phyloP scores from a whole-genome alignment of 2,888 invertebrate genomes.

The Cantharis nigra region DNA sequence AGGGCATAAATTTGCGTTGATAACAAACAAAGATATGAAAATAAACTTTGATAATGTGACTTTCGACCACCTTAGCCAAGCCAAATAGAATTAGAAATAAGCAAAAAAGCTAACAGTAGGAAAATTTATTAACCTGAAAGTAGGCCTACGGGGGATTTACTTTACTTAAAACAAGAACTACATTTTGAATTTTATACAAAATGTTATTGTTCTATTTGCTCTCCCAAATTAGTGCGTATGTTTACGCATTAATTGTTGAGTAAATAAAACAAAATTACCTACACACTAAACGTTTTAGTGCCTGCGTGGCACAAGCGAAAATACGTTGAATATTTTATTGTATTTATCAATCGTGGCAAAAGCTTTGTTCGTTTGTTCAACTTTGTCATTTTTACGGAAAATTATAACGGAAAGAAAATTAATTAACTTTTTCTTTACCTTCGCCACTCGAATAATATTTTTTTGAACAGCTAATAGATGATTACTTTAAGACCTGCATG shows the following conservation, averaged over 20 bases:
- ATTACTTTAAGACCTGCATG: not conserved
- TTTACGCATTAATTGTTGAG: not conserved
- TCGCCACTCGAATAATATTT: not conserved
- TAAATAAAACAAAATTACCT: not conserved
- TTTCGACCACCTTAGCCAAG: slow-evolving; percentile 1
- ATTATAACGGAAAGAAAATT: not conserved
- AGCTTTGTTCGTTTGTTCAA: not conserved
- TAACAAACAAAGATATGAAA: slow-evolving; percentile 16
- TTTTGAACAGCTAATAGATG: not conserved
- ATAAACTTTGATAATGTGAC: slow-evolving; percentile 13
- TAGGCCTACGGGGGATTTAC: not conserved
- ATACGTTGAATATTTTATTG: not conserved
- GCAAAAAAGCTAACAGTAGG: not conserved
- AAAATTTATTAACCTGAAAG: slow-evolving; percentile 1
- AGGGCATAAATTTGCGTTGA: slow-evolving; percentile 10
- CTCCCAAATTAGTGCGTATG: not conserved
- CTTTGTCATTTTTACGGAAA: not conserved
- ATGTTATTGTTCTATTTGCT: not conserved
- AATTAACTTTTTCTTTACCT: not conserved
- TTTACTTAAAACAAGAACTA: not conserved
- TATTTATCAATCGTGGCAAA: not conserved
- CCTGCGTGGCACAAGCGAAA: not conserved
- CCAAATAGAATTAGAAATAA: not conserved
- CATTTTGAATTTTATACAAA: not conserved
- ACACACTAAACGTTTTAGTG: not conserved